Evolutionary conservation across 2,888 invertebrate genomes (phyloP).

Genomic region (Epinotia ramella): DNA sequence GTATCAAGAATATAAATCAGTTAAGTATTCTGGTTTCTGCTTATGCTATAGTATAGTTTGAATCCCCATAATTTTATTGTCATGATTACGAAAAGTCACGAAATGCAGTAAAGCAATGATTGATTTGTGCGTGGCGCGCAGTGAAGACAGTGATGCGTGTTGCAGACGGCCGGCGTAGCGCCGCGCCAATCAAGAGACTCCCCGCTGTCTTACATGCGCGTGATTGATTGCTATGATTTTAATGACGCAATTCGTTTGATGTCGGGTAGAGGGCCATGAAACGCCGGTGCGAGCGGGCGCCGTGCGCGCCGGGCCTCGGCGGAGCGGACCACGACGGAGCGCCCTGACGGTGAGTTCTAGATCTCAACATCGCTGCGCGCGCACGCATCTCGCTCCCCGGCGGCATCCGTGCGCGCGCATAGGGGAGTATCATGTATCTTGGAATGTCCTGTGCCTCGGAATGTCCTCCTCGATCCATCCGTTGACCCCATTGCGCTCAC

Average conservation of each 20-base stretch:
- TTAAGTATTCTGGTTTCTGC: not conserved
- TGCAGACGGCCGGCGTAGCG: slow-evolving; percentile 32
- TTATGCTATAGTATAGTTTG: not conserved
- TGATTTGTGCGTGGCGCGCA: slow-evolving; percentile 18
- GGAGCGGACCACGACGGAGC: slow-evolving; percentile 58
- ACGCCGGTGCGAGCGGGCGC: slow-evolving; percentile 51
- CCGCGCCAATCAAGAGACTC: slow-evolving; percentile 40
- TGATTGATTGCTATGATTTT: slow-evolving; percentile 55
- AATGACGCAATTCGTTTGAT: slow-evolving; percentile 59
- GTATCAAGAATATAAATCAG: not conserved
- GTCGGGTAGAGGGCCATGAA: slow-evolving; percentile 72
- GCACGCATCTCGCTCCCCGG: slow-evolving; percentile 65
- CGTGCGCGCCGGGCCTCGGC: slow-evolving; percentile 51
- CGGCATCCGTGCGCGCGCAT: slow-evolving; percentile 76
- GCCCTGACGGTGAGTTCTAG: slow-evolving; percentile 81
- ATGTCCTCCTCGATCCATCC: slow-evolving; percentile 84
- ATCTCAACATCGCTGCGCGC: slow-evolving; percentile 85
- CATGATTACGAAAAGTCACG: slow-evolving; percentile 29
- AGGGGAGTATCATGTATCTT: slow-evolving; percentile 86
- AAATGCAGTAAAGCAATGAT: slow-evolving; percentile 17
- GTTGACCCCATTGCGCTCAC: slow-evolving; percentile 77
- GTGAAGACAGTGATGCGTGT: slow-evolving; percentile 26
- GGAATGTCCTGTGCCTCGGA: slow-evolving; percentile 87
- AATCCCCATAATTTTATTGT: slow-evolving; percentile 5
- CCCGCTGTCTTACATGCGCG: slow-evolving; percentile 50